These are phyloP conservation scores for Daboia siamensis DNA, from an alignment of 2,113 vertebrate genomes.

Conservation along the genomic window DNA sequence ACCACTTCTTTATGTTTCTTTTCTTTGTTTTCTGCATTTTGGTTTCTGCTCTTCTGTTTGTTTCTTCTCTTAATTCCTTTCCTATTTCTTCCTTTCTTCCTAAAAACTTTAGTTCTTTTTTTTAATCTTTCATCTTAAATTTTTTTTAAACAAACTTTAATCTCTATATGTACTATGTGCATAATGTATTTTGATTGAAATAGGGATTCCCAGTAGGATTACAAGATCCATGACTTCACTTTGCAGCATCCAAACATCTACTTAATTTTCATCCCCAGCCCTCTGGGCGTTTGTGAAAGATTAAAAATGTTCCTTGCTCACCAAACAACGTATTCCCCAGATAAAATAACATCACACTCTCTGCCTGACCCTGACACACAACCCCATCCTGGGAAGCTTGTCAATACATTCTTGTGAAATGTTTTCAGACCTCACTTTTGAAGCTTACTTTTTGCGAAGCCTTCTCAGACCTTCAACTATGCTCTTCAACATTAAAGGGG, in stretches of 20 bases:
- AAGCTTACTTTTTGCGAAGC: not conserved
- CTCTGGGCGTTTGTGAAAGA: not conserved
- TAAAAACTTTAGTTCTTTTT: too few species aligned
- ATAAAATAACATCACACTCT: not conserved
- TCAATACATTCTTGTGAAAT: constrained; percentile 3
- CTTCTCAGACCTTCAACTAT: not conserved
- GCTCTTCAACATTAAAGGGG: constrained; percentile 30
- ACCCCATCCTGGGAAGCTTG: constrained; percentile 2
- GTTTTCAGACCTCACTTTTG: constrained; percentile 1
- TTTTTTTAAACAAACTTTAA: too few species aligned
- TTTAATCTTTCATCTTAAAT: too few species aligned
- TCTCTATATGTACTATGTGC: too few species aligned
- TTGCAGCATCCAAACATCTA: not conserved
- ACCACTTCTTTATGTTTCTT: not conserved
- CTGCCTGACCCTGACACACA: not conserved
- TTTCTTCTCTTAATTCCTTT: too few species aligned
- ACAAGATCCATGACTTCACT: not conserved
- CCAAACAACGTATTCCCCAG: not conserved
- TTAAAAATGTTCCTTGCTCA: not conserved
- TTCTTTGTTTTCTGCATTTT: not conserved
- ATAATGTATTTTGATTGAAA: not conserved
- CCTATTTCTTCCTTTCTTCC: not conserved
- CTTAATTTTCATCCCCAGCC: not conserved
- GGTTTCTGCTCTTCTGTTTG: not conserved
- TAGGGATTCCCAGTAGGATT: not conserved